These are phyloP conservation scores for Mellivora capensis DNA, from an alignment of 2,113 vertebrate species.

Conservation along the genomic window DNA sequence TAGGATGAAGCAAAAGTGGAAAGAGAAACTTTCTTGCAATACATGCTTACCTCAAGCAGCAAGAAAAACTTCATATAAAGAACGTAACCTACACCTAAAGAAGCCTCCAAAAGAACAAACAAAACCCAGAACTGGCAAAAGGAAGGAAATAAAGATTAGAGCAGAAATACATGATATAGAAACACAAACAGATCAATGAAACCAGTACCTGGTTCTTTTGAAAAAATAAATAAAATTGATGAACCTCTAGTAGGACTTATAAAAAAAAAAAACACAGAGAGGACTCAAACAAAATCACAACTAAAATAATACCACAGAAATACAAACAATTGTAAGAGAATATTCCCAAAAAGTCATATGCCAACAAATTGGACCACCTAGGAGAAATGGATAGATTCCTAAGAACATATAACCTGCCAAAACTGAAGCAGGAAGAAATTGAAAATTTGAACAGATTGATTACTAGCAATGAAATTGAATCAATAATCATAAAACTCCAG, in stretches of 20 bases:
- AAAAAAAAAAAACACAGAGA: neutral
- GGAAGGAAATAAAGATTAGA: neutral
- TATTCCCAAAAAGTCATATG: neutral
- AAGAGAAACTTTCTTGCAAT: neutral
- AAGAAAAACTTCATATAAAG: neutral
- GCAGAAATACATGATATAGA: neutral
- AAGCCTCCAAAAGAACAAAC: neutral
- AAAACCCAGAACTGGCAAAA: neutral
- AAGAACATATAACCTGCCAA: neutral
- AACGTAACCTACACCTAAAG: neutral
- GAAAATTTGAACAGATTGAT: neutral
- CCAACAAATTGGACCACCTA: neutral
- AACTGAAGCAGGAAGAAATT: neutral
- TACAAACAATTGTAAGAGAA: neutral
- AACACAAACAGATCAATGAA: neutral
- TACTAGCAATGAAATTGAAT: neutral
- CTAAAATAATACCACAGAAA: neutral
- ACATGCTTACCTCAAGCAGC: neutral
- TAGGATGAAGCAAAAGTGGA: neutral
- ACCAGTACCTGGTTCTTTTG: neutral
- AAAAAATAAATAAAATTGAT: neutral
- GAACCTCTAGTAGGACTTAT: neutral
- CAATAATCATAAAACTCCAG: neutral
- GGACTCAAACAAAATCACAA: neutral
- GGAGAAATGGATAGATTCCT: neutral